Conservation (phyloP, 2,113 vertebrate genomes). For the Prionailurus bengalensis region DNA sequence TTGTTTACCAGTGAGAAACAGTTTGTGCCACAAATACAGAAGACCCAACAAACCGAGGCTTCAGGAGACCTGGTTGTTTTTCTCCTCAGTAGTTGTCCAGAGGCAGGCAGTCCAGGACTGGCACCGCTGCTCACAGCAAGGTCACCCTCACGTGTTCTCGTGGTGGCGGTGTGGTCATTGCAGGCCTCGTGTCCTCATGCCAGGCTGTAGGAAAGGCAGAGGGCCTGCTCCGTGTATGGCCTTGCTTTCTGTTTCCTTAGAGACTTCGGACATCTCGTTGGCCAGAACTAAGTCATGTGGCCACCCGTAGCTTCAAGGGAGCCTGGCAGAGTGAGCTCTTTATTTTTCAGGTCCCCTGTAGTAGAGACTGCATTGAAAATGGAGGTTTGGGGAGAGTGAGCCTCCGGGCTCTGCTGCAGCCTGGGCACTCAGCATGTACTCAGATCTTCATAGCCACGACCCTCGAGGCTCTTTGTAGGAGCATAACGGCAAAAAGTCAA, state of each 20-base stretch:
- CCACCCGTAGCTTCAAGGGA: neutral
- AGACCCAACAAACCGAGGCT: constrained; percentile 8
- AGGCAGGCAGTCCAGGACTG: neutral
- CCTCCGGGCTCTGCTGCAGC: neutral
- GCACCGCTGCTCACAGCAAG: neutral
- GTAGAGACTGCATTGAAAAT: neutral
- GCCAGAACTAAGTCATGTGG: neutral
- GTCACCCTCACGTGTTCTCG: neutral
- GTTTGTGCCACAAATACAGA: constrained; percentile 26
- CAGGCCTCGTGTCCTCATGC: neutral
- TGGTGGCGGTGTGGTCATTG: neutral
- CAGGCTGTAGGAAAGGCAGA: neutral
- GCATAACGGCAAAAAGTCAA: neutral
- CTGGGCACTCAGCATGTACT: neutral
- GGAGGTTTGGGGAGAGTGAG: neutral
- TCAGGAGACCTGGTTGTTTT: neutral
- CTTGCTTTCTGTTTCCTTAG: constrained; percentile 19
- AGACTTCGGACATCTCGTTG: neutral
- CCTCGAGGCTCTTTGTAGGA: neutral
- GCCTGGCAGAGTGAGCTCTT: neutral
- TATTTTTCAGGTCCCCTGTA: neutral
- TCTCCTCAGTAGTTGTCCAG: neutral
- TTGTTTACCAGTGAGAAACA: neutral
- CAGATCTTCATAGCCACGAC: neutral
- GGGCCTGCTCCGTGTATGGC: neutral